These are phyloP conservation scores for Nicator chloris DNA, from an alignment of 2,113 vertebrate genomes.

Conservation along the genomic window DNA sequence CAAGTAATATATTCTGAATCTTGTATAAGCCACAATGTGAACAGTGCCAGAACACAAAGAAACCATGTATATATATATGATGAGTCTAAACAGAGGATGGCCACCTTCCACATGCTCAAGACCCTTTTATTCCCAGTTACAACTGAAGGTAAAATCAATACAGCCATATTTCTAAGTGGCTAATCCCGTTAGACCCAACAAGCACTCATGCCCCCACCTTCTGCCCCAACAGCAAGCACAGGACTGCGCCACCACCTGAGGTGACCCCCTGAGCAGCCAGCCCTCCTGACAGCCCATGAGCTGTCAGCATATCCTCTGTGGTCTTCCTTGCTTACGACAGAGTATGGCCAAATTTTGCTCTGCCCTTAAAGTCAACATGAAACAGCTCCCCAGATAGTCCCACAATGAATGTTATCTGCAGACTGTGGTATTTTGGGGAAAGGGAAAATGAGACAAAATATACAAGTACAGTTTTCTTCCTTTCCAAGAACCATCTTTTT, in stretches of 20 bases:
- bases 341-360: not conserved
- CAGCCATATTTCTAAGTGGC: not conserved
- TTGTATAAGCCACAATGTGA: not conserved
- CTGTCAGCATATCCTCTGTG: not conserved
- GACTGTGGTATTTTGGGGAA: not conserved
- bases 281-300: fast-evolving
- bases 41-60: not conserved
- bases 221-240: not conserved
- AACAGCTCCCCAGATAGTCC: not conserved
- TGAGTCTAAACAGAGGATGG: not conserved
- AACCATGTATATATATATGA: not conserved
- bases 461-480: not conserved
- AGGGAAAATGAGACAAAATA: conserved; percentile 18
- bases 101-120: not conserved
- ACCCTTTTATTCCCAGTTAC: not conserved
- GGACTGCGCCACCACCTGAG: not conserved
- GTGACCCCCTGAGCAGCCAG: not conserved
- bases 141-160: not conserved
- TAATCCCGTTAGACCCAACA: not conserved
- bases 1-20: not conserved
- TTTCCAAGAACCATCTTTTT: not conserved
- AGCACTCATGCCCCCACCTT: not conserved
- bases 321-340: not conserved
- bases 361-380: conserved; percentile 1
- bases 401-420: conserved; percentile 19